Conservation (phyloP, 2,888 invertebrate genomes). For the Cinara cedri region DNA sequence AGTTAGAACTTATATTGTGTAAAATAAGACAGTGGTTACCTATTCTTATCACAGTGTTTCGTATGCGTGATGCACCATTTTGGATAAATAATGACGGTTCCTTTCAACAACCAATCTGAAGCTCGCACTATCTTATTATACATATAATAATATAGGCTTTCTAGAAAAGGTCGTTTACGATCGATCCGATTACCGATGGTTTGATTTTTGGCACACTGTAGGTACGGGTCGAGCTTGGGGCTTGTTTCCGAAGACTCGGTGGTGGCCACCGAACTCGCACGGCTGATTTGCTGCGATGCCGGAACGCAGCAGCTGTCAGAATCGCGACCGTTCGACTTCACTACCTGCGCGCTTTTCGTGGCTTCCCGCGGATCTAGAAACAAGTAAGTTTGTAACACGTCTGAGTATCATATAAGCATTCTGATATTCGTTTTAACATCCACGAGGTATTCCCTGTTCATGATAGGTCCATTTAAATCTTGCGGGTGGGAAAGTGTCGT, state of each 20-base stretch:
- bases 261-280: constrained; percentile 10
- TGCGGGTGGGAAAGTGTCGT: too few relatives aligned
- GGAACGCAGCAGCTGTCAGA: constrained; percentile 13
- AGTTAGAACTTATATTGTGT: too few relatives aligned
- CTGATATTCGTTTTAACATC: too few relatives aligned
- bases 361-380: constrained; percentile 33
- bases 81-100: too few relatives aligned
- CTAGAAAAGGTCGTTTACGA: too few relatives aligned
- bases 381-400: constrained; percentile 15
- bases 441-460: too few relatives aligned
- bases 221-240: constrained; percentile 41
- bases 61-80: too few relatives aligned
- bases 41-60: too few relatives aligned
- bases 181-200: background rate
- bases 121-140: background rate
- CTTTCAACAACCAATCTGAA: background rate
- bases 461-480: too few relatives aligned
- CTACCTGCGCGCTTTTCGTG: constrained; percentile 36
- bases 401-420: too few relatives aligned
- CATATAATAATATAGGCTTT: background rate
- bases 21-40: too few relatives aligned
- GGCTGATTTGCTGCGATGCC: background rate
- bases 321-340: constrained; percentile 10
- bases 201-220: background rate
- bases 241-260: background rate